Evolutionary conservation across 2,797 vertebrate genomes (phyloP).

Genomic region (Gallinago nigripennis): DNA sequence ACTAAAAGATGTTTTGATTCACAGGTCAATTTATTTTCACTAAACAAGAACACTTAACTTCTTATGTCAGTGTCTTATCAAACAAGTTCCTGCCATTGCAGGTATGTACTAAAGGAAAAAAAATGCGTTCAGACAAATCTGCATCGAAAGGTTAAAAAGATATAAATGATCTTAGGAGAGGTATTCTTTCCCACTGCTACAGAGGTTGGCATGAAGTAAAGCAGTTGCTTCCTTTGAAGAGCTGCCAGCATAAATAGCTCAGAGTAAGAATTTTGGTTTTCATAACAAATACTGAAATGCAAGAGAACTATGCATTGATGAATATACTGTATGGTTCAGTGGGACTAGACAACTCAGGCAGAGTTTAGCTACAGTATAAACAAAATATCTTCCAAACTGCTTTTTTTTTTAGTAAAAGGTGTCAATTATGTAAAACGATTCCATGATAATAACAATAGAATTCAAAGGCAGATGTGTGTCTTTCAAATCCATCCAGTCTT

Average conservation of each 20-base stretch:
- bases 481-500: slow-evolving; percentile 42
- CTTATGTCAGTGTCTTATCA: slow-evolving; percentile 28
- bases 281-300: slow-evolving; percentile 68
- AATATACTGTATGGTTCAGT: slow-evolving; percentile 33
- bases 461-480: slow-evolving; percentile 21
- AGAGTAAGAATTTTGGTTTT: slow-evolving; percentile 65
- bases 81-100: slow-evolving; percentile 37
- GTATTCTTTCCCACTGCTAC: slow-evolving; percentile 54
- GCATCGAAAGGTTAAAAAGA: slow-evolving; percentile 53
- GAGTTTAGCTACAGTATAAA: slow-evolving; percentile 54
- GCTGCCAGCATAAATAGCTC: slow-evolving; percentile 70
- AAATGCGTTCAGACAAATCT: slow-evolving; percentile 66
- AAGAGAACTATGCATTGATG: slow-evolving; percentile 53
- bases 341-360: slow-evolving; percentile 34
- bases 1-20: slow-evolving; percentile 24
- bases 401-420: neutral
- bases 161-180: slow-evolving; percentile 61
- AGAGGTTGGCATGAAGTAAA: slow-evolving; percentile 63
- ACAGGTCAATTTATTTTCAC: slow-evolving; percentile 26
- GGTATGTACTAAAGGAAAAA: slow-evolving; percentile 46
- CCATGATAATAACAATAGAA: slow-evolving; percentile 22
- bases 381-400: slow-evolving; percentile 34
- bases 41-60: neutral
- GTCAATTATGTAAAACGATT: slow-evolving; percentile 40
- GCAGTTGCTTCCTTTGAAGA: slow-evolving; percentile 60